phyloP scores from a whole-genome alignment of 2,888 invertebrate species.

The Zygothrica quintamaculata region DNA sequence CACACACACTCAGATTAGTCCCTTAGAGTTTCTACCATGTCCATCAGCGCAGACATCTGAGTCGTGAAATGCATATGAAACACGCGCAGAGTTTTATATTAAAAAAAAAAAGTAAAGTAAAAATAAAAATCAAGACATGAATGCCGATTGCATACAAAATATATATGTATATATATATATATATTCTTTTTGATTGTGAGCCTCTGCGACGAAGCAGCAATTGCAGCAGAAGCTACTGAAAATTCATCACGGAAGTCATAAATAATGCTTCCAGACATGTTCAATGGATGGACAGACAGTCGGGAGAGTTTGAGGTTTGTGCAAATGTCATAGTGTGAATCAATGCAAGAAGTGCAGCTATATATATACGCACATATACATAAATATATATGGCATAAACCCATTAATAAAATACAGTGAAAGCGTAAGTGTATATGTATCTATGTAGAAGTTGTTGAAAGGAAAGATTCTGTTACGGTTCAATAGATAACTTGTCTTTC shows the following conservation, averaged over 20 bases:
- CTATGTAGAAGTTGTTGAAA: slow-evolving; percentile 6
- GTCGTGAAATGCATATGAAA: slow-evolving; percentile 69
- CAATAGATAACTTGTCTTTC: slow-evolving; percentile 72
- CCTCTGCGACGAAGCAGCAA: slow-evolving; percentile 2
- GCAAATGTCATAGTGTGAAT: slow-evolving; percentile 72
- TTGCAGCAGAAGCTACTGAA: slow-evolving; percentile 61
- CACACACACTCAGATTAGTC: no score
- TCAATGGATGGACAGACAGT: slow-evolving; percentile 41
- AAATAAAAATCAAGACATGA: slow-evolving; percentile 71
- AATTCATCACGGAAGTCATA: slow-evolving; percentile 75
- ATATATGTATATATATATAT: no score
- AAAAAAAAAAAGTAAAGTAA: no score
- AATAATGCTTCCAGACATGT: slow-evolving; percentile 62
- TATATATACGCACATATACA: slow-evolving; percentile 12
- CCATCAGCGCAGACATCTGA: slow-evolving; percentile 59
- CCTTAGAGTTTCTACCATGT: slow-evolving; percentile 36
- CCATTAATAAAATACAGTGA: slow-evolving; percentile 44
- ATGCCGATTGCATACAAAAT: slow-evolving; percentile 60
- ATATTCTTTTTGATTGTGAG: neutral
- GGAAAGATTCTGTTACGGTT: slow-evolving; percentile 52
- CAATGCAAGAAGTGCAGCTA: slow-evolving; percentile 30
- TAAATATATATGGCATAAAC: slow-evolving; percentile 66
- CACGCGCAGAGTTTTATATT: slow-evolving; percentile 57
- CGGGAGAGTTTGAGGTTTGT: slow-evolving; percentile 5
- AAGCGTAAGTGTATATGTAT: neutral